These are phyloP conservation scores for Cyclophora punctaria DNA, from an alignment of 2,888 invertebrate genomes.

Conservation along the genomic window DNA sequence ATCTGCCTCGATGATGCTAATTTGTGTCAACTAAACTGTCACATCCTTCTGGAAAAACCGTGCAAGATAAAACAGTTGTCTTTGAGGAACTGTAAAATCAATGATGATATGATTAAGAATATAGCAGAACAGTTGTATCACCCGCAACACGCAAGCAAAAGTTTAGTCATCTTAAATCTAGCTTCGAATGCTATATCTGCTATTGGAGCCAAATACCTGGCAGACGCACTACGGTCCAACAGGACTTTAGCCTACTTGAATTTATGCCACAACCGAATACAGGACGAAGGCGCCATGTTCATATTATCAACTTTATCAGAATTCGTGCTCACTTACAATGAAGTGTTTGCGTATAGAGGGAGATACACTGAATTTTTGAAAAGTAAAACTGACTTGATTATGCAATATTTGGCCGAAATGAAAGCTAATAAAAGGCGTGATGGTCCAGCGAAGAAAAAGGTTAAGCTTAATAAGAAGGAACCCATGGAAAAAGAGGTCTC, in stretches of 20 bases:
- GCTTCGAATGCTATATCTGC: constrained; percentile 47
- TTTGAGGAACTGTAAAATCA: constrained; percentile 38
- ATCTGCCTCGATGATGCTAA: constrained; percentile 37
- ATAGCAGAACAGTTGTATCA: constrained; percentile 28
- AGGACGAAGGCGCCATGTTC: constrained; percentile 33
- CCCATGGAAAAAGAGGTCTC: constrained; percentile 4
- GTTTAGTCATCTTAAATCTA: constrained; percentile 37
- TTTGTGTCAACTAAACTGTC: constrained; percentile 34
- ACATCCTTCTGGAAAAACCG: constrained; percentile 27
- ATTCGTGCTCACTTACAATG: constrained; percentile 34
- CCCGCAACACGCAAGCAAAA: constrained; percentile 32
- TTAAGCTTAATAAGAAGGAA: too few species aligned
- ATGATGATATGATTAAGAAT: constrained; percentile 30
- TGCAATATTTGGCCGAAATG: constrained; percentile 15
- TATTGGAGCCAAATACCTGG: constrained; percentile 32
- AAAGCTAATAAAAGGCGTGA: constrained; percentile 1
- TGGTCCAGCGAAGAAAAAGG: too few species aligned
- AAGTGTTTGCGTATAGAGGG: constrained; percentile 23
- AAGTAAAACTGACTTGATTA: constrained; percentile 22
- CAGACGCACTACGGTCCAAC: constrained; percentile 36
- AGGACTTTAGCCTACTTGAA: constrained; percentile 42
- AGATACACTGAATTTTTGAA: constrained; percentile 31
- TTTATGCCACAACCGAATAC: constrained; percentile 39
- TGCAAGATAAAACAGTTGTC: constrained; percentile 34
- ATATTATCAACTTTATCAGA: constrained; percentile 31